phyloP scores from a whole-genome alignment of 2,113 vertebrate genomes.

The Pseudopodoces humilis region DNA sequence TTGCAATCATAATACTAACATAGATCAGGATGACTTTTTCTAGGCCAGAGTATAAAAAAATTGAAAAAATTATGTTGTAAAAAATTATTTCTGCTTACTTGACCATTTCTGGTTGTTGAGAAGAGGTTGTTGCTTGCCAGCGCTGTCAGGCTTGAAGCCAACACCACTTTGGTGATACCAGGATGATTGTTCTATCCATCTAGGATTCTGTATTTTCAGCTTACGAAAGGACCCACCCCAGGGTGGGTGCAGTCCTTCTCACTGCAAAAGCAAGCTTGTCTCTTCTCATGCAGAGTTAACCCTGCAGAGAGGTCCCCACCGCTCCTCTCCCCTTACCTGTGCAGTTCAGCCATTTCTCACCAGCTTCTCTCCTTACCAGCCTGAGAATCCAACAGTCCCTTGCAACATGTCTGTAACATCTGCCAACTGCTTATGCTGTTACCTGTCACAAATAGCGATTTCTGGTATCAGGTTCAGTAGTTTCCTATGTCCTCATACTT shows the following conservation, averaged over 20 bases:
- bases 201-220: neutral
- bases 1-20: neutral
- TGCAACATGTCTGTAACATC: neutral
- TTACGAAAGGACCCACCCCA: neutral
- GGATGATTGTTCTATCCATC: neutral
- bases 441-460: neutral
- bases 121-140: neutral
- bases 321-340: neutral
- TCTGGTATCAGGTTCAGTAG: rapidly evolving
- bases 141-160: neutral
- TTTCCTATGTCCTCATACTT: neutral
- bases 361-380: neutral
- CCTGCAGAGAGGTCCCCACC: neutral
- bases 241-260: neutral
- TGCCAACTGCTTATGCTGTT: neutral
- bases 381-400: neutral
- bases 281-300: neutral
- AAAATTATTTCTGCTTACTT: neutral
- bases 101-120: neutral
- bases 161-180: neutral
- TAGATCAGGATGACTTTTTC: neutral
- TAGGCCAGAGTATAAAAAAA: neutral
- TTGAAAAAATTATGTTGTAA: rapidly evolving
- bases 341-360: neutral
- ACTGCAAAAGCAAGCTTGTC: neutral